Evolutionary conservation across 2,888 invertebrate genomes (phyloP).

Genomic region (Trachelus tabidus): DNA sequence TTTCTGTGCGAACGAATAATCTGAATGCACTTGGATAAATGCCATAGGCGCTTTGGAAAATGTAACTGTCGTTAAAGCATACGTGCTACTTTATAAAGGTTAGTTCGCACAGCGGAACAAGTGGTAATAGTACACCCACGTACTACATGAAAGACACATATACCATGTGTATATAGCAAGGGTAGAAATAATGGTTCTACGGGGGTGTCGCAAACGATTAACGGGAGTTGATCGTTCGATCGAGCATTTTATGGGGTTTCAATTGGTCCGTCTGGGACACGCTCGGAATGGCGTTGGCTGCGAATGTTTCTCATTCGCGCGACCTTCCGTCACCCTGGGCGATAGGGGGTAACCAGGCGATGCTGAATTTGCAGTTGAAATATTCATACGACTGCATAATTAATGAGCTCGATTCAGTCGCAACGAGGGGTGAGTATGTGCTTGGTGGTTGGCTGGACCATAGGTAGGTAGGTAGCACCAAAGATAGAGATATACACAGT

Average conservation of each 20-base stretch:
- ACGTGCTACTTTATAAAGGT: not conserved
- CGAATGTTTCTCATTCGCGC: not conserved
- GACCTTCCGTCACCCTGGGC: conserved; percentile 1
- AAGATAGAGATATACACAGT: conserved; percentile 14
- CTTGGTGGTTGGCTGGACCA: not conserved
- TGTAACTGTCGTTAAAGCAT: not conserved
- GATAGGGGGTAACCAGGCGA: conserved; percentile 17
- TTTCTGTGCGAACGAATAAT: not conserved
- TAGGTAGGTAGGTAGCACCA: conserved; percentile 11
- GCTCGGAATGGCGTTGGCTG: not conserved
- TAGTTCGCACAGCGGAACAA: not conserved
- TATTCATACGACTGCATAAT: conserved; percentile 55
- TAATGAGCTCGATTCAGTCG: conserved; percentile 40
- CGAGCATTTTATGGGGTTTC: not conserved
- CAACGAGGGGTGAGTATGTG: conserved; percentile 13
- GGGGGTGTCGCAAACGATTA: not conserved
- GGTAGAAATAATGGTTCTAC: not conserved
- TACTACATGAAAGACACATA: not conserved
- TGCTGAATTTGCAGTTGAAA: conserved; percentile 42
- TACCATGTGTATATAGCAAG: not conserved
- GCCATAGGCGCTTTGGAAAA: not conserved
- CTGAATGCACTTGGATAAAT: not conserved
- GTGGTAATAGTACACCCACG: not conserved
- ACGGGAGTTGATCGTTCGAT: not conserved
- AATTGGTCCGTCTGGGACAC: not conserved